Evolutionary conservation across 2,888 invertebrate genomes (phyloP).

Genomic region (Drosophila stalkeri): DNA sequence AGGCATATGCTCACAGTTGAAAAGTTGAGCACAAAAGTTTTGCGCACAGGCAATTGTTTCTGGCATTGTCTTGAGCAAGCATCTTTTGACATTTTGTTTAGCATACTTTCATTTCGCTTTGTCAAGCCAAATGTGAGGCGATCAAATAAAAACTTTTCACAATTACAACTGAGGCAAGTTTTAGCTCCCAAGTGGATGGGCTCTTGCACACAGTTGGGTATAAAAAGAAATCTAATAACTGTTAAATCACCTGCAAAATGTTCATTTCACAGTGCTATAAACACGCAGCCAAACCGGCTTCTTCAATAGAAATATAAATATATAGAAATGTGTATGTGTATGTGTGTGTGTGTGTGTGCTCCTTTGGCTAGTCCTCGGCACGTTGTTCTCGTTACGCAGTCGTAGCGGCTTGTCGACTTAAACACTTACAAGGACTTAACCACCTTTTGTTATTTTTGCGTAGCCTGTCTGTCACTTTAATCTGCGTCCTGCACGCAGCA

Average conservation of each 20-base stretch:
- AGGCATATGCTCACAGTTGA: constrained; percentile 64
- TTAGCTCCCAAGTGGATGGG: constrained; percentile 36
- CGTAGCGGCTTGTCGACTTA: constrained; percentile 73
- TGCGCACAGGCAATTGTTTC: constrained; percentile 63
- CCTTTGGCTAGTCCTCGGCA: not conserved
- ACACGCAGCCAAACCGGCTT: constrained; percentile 58
- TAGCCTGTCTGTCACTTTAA: constrained; percentile 77
- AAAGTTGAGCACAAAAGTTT: constrained; percentile 67
- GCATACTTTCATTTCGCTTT: constrained; percentile 33
- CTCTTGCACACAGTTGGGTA: constrained; percentile 28
- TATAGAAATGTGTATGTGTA: not conserved
- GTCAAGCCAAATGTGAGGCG: constrained; percentile 57
- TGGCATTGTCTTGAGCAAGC: constrained; percentile 49
- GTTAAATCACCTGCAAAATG: constrained; percentile 82
- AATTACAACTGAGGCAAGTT: constrained; percentile 41
- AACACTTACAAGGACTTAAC: constrained; percentile 82
- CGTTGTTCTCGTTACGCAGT: constrained; percentile 50
- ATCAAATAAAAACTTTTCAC: constrained; percentile 78
- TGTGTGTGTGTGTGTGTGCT: not conserved
- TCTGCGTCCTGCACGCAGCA: constrained; percentile 70
- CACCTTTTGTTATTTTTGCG: constrained; percentile 76
- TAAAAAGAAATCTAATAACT: constrained; percentile 73
- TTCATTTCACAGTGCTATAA: constrained; percentile 80
- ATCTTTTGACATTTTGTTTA: constrained; percentile 68
- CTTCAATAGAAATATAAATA: not conserved